phyloP scores from a whole-genome alignment of 2,888 invertebrate species.

The Notodonta ziczac region DNA sequence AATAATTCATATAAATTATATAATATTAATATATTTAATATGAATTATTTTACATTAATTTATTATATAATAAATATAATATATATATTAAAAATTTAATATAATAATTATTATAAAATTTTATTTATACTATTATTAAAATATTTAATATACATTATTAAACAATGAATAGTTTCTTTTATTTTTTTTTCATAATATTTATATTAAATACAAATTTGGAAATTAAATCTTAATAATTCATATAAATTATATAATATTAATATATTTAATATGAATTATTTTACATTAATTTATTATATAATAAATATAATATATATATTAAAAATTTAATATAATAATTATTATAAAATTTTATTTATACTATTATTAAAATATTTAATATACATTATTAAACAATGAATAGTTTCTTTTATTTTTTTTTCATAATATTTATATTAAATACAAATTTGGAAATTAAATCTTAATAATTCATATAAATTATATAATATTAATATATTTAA shows the following conservation, averaged over 20 bases:
- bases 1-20: constrained; percentile 29
- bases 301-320: constrained; percentile 37
- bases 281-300: constrained; percentile 37
- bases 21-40: constrained; percentile 39
- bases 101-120: constrained; percentile 13
- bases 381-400: constrained; percentile 29
- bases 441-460: constrained; percentile 15
- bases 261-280: constrained; percentile 41
- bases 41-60: constrained; percentile 37
- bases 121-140: constrained; percentile 16
- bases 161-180: constrained; percentile 37
- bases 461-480: constrained; percentile 14
- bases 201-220: constrained; percentile 34
- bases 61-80: constrained; percentile 41
- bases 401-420: constrained; percentile 28
- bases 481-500: constrained; percentile 10
- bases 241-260: constrained; percentile 34
- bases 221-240: constrained; percentile 40
- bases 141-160: constrained; percentile 43
- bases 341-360: constrained; percentile 33
- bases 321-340: constrained; percentile 36
- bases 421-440: constrained; percentile 34
- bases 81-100: constrained; percentile 28
- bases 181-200: constrained; percentile 43
- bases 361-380: constrained; percentile 24